A percentile compares a stretch with the other conserved stretches of the same genome.
Conservation (phyloP, 2,888 invertebrate species). For the Stenolophus ochropezus region DNA sequence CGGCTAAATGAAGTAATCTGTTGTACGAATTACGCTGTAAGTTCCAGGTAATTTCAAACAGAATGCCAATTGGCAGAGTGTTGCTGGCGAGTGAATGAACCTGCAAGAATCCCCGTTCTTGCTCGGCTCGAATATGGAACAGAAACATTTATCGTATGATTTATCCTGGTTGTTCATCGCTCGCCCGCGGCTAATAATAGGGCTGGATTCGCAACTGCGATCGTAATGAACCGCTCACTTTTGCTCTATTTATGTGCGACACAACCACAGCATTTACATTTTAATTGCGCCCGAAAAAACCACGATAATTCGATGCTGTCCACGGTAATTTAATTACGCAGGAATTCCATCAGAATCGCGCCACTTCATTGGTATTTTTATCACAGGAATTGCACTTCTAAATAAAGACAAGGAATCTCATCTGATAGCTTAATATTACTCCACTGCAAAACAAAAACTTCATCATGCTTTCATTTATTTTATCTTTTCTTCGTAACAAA, state of each 20-base stretch:
- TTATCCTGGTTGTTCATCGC: conserved; percentile 13
- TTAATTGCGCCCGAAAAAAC: conserved; percentile 32
- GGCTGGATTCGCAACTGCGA: neutral
- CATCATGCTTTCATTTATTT: no score
- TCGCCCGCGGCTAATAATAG: conserved; percentile 16
- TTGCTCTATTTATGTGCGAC: conserved; percentile 48
- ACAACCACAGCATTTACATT: conserved; percentile 44
- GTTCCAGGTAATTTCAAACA: conserved; percentile 23
- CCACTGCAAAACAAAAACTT: neutral
- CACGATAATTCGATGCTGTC: conserved; percentile 15
- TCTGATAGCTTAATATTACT: neutral
- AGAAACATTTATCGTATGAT: conserved; percentile 35
- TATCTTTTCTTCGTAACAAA: no score
- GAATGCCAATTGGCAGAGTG: conserved; percentile 23
- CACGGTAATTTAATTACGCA: neutral
- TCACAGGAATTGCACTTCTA: neutral
- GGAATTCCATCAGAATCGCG: neutral
- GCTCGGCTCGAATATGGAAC: conserved; percentile 20
- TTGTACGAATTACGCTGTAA: conserved; percentile 12
- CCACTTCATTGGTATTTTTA: neutral
- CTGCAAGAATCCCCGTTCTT: conserved; percentile 15
- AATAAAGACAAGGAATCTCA: neutral
- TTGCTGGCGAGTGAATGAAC: neutral
- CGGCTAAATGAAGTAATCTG: conserved; percentile 3
- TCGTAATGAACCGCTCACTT: conserved; percentile 48